These are phyloP conservation scores for Yoshiicerus persimilis DNA, from an alignment of 1,140 invertebrate species.

Conservation along the genomic window DNA sequence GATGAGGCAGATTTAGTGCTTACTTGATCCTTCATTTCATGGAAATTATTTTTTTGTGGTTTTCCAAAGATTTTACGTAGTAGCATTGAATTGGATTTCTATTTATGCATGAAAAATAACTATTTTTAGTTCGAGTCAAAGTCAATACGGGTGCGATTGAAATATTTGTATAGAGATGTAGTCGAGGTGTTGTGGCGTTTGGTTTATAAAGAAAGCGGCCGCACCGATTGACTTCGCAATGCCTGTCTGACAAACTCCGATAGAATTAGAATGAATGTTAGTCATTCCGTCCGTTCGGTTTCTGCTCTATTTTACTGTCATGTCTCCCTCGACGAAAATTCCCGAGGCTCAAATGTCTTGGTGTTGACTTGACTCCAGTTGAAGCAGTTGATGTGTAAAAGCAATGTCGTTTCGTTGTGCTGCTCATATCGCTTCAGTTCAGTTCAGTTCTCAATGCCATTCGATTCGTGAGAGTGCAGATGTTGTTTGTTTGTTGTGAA, in stretches of 20 bases:
- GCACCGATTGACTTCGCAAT: neutral
- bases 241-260: neutral
- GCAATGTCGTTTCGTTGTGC: neutral
- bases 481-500: conserved; percentile 7
- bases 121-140: neutral
- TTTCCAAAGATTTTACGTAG: neutral
- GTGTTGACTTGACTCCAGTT: neutral
- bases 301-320: neutral
- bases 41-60: neutral
- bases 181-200: neutral
- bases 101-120: neutral
- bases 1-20: neutral
- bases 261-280: neutral
- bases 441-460: neutral
- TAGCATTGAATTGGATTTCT: neutral
- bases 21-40: neutral
- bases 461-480: neutral
- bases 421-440: neutral
- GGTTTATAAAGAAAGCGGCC: neutral
- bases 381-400: neutral
- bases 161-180: neutral
- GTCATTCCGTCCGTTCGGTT: neutral
- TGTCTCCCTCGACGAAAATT: neutral
- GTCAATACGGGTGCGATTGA: too few species aligned
- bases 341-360: neutral